Base-by-base conservation (phyloP, 2,888 invertebrate genomes). In the Napeogenes sylphis region DNA sequence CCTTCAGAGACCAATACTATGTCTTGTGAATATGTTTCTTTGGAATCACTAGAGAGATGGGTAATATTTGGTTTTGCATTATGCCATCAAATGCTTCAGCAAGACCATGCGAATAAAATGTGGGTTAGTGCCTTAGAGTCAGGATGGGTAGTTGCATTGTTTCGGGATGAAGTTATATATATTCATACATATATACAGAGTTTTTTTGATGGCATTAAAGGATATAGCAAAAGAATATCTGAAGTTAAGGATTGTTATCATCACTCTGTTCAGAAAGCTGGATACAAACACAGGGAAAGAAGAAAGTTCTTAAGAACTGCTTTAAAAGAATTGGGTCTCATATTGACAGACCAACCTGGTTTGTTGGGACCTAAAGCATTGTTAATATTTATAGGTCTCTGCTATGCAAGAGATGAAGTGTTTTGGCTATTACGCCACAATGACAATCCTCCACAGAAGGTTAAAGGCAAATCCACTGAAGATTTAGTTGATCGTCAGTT, bases 341-440 rank as follows among this genome's bases (percentile, higher is more conserved):
- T 99, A 74, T 93, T 99, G 80, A 97, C 98, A 14, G 99, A 99
- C 86, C 99, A 99, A 82, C 99, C 99, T 3, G 99, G 99, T 1
- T 90, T 99, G 32, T 87, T 99, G 54, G 99, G 99, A 0, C 99
- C 99, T 0, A 99, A 99, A 90, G 97, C 98, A 6, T 91, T 99
- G 63, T 94, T 98, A 77, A 97, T 99, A 70, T 97, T 99, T 80
- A 98, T 99, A 93, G 99, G 97, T 0, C 90, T 99, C 10, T 97
- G 98, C 68, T 95, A 98, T 83, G 95, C 99, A 0, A 93, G 99
- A 73, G 99, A 99, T 91, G 99, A 99, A 91, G 96, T 99, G 32
- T 93, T 96, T 58, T 99, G 99, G 99, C 91, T 99, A 56, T 83
- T 99, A 55, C 93, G 99, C 59, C 99, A 99, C 82, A 96, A 97